Evolutionary conservation across 64 coral and sea anemone genomes (phyloP), one percentile per base, ranked within the genome.

Genomic region (Actinia equina): DNA sequence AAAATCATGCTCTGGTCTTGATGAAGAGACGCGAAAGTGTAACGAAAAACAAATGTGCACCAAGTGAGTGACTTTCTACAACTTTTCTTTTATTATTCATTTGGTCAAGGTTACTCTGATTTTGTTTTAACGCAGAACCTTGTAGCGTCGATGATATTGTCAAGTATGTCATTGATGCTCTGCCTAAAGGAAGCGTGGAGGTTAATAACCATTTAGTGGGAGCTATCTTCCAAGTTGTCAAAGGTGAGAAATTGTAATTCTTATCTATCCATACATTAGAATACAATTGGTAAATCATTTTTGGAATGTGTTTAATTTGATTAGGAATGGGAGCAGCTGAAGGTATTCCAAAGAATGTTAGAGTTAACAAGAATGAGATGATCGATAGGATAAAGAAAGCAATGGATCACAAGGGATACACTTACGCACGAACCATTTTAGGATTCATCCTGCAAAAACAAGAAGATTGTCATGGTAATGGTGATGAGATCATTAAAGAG

Each of bases 81-180:
- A 4, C 17, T 60, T 19, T 5, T 18, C 17, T 20, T 15, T 19
- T 17, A 60, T 60, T 18, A 5, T 60, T 60, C 59, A 60, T 60
- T 60, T 14, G 59, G 17, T 60, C 46, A 74, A 65, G 22, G 18
- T 65, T 65, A 20, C 22, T 0, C 30, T 37, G 30, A 65, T 78
- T 43, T 59, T 63, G 44, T 23, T 85, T 15, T 37, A 2, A 7
- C 5, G 2, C 11, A 85, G 83, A 85, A 25, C 83, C 83, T 10
- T 85, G 83, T 26, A 85, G 53, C 27, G 55, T 63, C 18, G 83
- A 85, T 85, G 83, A 85, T 37, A 59, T 85, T 63, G 83, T 85
- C 9, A 5, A 85, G 53, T 60, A 85, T 58, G 83, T 85, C 1
- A 2, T 85, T 2, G 83, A 85, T 42, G 83, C 56, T 7, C 3